Evolutionary conservation across 2,888 invertebrate genomes (phyloP).

Genomic region (Cremastinae sp.): DNA sequence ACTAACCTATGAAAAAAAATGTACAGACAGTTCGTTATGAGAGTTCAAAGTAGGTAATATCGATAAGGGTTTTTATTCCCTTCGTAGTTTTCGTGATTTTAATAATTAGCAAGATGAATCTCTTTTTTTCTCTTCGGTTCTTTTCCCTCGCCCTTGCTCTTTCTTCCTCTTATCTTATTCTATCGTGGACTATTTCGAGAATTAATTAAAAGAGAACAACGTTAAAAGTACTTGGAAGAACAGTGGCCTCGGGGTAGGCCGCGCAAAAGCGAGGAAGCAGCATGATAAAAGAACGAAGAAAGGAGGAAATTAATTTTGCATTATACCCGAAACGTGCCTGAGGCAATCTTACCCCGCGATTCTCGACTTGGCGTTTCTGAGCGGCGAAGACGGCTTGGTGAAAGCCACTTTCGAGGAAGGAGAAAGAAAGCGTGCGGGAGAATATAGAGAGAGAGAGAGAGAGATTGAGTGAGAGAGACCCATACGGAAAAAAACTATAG

Average conservation of each 20-base stretch:
- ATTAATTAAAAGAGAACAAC: constrained; percentile 66
- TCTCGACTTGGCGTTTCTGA: constrained; percentile 57
- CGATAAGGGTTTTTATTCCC: constrained; percentile 8
- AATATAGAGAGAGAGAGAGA: not conserved
- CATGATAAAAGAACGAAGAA: constrained; percentile 67
- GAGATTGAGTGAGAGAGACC: constrained; percentile 15
- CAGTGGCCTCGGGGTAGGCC: constrained; percentile 55
- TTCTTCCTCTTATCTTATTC: constrained; percentile 53
- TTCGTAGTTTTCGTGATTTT: constrained; percentile 47
- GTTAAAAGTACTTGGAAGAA: constrained; percentile 64
- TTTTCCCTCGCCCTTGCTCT: not conserved
- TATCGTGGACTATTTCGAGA: constrained; percentile 58
- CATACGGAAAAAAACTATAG: too few relatives aligned
- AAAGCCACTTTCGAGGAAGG: constrained; percentile 28
- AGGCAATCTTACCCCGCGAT: constrained; percentile 58
- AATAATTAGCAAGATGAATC: constrained; percentile 47
- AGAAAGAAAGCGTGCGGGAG: constrained; percentile 29
- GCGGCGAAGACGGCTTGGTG: constrained; percentile 36
- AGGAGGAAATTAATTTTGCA: constrained; percentile 69
- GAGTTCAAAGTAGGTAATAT: constrained; percentile 3
- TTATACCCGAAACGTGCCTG: constrained; percentile 66
- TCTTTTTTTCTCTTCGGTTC: constrained; percentile 18
- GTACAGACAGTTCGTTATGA: not conserved
- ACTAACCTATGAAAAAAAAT: constrained; percentile 14
- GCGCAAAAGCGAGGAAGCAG: constrained; percentile 63